Evolutionary conservation across 2,888 invertebrate genomes (phyloP).

Genomic region (Onthophagus sagittarius): DNA sequence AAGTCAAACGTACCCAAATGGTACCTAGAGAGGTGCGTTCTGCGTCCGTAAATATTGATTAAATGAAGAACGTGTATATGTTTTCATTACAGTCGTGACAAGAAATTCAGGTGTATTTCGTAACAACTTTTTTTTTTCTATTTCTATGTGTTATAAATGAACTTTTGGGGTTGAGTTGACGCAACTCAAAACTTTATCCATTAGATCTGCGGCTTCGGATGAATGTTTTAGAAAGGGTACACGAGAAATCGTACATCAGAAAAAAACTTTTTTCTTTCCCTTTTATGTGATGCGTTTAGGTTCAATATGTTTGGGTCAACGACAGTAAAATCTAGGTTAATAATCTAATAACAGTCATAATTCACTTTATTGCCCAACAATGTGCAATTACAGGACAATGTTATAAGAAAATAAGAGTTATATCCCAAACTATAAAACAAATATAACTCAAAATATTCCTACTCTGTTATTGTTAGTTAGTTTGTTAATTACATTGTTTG

Average conservation of each 20-base stretch:
- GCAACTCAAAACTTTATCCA: background rate
- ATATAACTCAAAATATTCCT: too few species aligned
- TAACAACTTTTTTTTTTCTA: background rate
- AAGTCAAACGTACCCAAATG: background rate
- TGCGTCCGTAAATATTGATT: background rate
- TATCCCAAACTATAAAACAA: too few species aligned
- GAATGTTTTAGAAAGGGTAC: background rate
- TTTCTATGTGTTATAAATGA: background rate
- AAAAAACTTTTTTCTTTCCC: too few species aligned
- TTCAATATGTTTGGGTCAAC: too few species aligned
- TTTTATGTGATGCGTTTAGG: too few species aligned
- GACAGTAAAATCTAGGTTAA: too few species aligned
- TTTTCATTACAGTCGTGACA: background rate
- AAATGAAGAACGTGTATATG: background rate
- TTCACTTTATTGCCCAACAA: too few species aligned
- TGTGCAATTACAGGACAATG: too few species aligned
- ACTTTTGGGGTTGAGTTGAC: background rate
- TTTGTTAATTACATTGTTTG: too few species aligned
- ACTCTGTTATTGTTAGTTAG: too few species aligned
- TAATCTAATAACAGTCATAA: too few species aligned
- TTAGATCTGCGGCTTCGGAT: background rate
- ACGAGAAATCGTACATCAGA: background rate
- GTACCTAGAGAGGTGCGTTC: background rate
- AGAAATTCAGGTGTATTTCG: background rate
- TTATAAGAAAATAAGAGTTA: too few species aligned